Conservation (phyloP, 2,113 vertebrate genomes). For the Thalassarche chlororhynchos region DNA sequence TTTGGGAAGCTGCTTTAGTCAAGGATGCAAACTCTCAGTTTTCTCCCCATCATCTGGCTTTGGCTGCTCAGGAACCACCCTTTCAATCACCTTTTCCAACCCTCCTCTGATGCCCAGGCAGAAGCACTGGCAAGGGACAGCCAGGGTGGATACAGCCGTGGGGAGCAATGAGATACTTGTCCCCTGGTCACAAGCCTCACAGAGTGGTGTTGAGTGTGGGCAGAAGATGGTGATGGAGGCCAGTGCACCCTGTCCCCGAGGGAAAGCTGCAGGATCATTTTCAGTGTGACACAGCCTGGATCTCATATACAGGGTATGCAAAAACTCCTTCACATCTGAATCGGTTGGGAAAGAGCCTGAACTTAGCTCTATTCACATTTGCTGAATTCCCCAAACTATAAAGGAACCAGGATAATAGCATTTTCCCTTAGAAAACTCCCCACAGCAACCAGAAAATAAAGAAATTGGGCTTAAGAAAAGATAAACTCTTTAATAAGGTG, state of each 20-base stretch:
- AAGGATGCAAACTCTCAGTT: background rate
- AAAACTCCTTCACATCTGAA: background rate
- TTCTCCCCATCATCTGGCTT: background rate
- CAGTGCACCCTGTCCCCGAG: background rate
- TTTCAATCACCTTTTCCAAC: background rate
- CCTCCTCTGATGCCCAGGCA: background rate
- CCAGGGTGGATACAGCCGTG: background rate
- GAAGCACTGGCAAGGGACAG: background rate
- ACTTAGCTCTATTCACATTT: background rate
- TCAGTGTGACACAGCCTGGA: background rate
- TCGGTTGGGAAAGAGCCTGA: background rate
- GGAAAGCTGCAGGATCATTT: background rate
- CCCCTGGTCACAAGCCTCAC: background rate
- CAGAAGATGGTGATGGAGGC: background rate
- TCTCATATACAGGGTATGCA: background rate
- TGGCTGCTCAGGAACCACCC: background rate
- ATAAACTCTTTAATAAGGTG: background rate
- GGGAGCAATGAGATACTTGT: background rate
- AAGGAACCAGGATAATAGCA: background rate
- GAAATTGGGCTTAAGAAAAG: background rate
- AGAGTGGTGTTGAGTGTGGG: background rate
- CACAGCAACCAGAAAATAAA: background rate
- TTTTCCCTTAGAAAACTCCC: background rate
- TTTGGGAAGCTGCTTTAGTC: background rate
- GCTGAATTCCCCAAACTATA: background rate